These are phyloP conservation scores for Melanerpes aurifrons DNA, from an alignment of 2,113 vertebrate species.

Conservation along the genomic window DNA sequence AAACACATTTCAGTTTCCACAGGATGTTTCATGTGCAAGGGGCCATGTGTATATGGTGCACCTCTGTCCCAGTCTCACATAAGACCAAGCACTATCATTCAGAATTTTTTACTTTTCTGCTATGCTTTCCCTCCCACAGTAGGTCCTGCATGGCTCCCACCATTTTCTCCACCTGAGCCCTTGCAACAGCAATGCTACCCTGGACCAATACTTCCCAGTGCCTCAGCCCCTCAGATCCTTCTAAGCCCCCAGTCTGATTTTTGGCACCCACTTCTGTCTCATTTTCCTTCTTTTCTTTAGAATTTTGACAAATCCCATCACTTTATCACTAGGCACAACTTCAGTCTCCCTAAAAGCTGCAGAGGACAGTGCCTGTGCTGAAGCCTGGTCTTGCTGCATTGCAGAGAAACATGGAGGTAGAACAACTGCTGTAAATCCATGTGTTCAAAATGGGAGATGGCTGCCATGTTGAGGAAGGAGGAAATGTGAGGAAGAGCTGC, in stretches of 20 bases:
- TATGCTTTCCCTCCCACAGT: neutral
- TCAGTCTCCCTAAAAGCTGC: neutral
- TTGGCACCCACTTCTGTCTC: neutral
- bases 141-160: neutral
- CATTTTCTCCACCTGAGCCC: neutral
- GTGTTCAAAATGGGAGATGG: neutral
- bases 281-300: neutral
- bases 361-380: neutral
- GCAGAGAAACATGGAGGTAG: neutral
- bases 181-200: accelerated
- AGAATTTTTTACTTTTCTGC: neutral
- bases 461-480: neutral
- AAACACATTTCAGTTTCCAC: neutral
- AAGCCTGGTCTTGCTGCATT: accelerated
- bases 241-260: neutral
- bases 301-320: neutral
- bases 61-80: accelerated
- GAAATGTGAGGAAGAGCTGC: neutral
- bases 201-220: accelerated
- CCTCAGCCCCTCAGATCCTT: neutral
- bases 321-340: neutral
- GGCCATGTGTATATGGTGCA: neutral
- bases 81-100: neutral
- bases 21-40: accelerated
- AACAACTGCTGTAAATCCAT: neutral